Base-by-base conservation (phyloP, 2,113 vertebrate species). In the Isichthys henryi region DNA sequence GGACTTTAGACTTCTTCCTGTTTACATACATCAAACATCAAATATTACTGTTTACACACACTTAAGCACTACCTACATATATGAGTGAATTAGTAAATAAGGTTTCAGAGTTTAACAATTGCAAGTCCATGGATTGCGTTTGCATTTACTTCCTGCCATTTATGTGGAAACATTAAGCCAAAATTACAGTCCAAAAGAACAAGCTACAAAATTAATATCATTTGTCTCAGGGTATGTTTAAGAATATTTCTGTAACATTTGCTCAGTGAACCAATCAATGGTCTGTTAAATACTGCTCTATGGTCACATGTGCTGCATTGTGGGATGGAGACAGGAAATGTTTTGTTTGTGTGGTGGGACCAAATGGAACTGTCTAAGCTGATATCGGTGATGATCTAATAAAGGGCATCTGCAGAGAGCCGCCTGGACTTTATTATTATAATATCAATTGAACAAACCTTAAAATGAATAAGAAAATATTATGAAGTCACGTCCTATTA, bases 401-500 rank as follows among this genome's bases (percentile, higher is more conserved):
- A 52, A 53, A 87, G 27, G 85, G 85, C 35, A 15, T 53, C 27
- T 87, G 85, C 27, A 39, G 27, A 10, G 85, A 11, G 6, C 23
- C 49, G 35, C 49, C n/a, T 35, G 7, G 19, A 86, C 1, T 53
- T 86, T 19, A 86, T 50, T 35, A 86, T 52, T 52, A 86, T 49
- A 35, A 50, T 52, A 49, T 86, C 84, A 15, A 52, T 52, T 52
- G 85, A 87, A 87, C 13, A 39, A 56, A 53, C 43, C 27, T 31
- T 87, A 19, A 87, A 87, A 87, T 35, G 85, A 87, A 87, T 27
- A 87, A 56, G 3, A 87, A 35, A 87, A 87, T 53, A 31, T 31
- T 35, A 56, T 53, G 35, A 53, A 87, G 85, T 52, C 85, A 87
- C 50, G 56, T 53, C n/a, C 50, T 87, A 35, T 87, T 53, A 87